These are phyloP conservation scores for Neodon shergylaensis DNA, from an alignment of 2,113 vertebrate species.

Conservation along the genomic window DNA sequence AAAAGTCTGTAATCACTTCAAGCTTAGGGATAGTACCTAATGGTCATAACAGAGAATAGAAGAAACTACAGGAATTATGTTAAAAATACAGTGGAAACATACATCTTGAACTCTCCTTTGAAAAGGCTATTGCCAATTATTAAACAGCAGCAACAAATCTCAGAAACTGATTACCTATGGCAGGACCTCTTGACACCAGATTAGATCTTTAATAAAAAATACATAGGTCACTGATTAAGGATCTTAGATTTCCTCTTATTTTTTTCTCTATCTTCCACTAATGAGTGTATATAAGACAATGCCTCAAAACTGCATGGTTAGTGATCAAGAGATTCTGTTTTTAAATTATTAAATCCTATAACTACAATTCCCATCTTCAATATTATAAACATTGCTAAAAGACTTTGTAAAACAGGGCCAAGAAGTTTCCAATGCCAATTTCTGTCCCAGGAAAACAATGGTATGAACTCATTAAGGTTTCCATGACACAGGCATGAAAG, in stretches of 20 bases:
- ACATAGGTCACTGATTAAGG: not conserved
- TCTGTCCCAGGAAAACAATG: too few species aligned
- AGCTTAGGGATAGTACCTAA: not conserved
- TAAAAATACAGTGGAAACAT: not conserved
- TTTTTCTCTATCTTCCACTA: not conserved
- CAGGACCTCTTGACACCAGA: not conserved
- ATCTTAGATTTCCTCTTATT: not conserved
- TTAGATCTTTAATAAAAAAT: not conserved
- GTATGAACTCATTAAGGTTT: too few species aligned
- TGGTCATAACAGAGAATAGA: not conserved
- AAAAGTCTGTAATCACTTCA: not conserved
- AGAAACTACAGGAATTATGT: not conserved
- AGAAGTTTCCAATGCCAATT: too few species aligned
- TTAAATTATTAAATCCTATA: too few species aligned
- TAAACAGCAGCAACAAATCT: not conserved
- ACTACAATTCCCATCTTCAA: too few species aligned
- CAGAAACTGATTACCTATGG: not conserved
- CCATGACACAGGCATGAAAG: too few species aligned
- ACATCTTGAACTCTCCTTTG: not conserved
- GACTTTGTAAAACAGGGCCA: too few species aligned
- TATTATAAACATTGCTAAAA: too few species aligned
- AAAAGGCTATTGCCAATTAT: not conserved
- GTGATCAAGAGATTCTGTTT: too few species aligned
- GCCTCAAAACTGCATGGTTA: too few species aligned
- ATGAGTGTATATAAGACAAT: too few species aligned